Conservation (phyloP, 53 echinoderm and acorn worm species). For the Luidia sarsii region DNA sequence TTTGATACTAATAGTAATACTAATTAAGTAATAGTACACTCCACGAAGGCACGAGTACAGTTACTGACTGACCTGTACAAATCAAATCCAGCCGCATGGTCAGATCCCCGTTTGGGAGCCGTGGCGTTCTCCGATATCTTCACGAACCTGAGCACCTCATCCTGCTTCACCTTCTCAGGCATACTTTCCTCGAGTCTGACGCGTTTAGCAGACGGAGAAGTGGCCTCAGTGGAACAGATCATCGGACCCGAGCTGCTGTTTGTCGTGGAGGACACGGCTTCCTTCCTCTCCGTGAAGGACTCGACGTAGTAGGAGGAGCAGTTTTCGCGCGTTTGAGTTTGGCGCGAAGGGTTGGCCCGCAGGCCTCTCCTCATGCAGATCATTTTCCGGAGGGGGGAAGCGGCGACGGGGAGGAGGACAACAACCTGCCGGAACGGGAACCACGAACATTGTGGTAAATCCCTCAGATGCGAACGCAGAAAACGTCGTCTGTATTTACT, state of each 20-base stretch:
- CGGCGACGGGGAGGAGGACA: background rate
- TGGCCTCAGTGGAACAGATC: background rate
- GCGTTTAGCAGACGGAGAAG: slow-evolving; percentile 24
- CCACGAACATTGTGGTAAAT: slow-evolving; percentile 12
- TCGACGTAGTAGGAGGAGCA: too few species aligned
- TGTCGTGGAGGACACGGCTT: too few species aligned
- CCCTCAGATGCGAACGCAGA: background rate
- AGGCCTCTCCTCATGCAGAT: slow-evolving; percentile 48
- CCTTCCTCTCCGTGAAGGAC: too few species aligned
- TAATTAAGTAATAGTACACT: too few species aligned
- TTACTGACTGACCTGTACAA: slow-evolving; percentile 66
- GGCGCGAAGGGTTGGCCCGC: slow-evolving; percentile 38
- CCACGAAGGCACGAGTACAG: too few species aligned
- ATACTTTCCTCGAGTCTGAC: slow-evolving; percentile 30
- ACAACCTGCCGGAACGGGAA: background rate
- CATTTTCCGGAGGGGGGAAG: slow-evolving; percentile 30
- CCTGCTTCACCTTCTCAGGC: background rate
- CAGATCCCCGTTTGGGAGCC: slow-evolving; percentile 59
- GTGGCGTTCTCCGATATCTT: slow-evolving; percentile 62
- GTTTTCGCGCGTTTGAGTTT: slow-evolving; percentile 51
- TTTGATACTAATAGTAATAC: too few species aligned
- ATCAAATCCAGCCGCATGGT: slow-evolving; percentile 74
- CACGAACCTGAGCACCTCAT: slow-evolving; percentile 43
- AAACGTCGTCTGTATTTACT: slow-evolving; percentile 17
- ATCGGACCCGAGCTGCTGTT: too few species aligned